Evolutionary conservation across 2,797 vertebrate species (phyloP).

Genomic region (Petrocephalus schoutedeni): DNA sequence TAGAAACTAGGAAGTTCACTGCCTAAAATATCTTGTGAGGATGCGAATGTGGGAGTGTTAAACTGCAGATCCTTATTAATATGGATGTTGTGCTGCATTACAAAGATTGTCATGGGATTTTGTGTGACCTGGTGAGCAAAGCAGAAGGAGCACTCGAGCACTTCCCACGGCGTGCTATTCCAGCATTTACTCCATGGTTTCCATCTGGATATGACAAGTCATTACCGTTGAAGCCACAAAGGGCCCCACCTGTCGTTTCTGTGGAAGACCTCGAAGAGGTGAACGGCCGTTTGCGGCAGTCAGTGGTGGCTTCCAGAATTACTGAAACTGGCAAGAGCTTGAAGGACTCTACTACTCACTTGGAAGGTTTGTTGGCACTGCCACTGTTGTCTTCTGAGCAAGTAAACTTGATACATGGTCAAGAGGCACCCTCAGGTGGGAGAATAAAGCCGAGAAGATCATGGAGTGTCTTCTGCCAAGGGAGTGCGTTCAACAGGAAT

Average conservation of each 20-base stretch:
- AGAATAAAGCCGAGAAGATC: constrained; percentile 56
- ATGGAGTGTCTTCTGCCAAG: constrained; percentile 72
- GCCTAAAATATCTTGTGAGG: not conserved
- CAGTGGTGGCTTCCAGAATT: constrained; percentile 36
- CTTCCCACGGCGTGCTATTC: constrained; percentile 64
- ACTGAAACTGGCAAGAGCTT: constrained; percentile 56
- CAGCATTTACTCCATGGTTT: constrained; percentile 80
- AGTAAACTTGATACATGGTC: constrained; percentile 31
- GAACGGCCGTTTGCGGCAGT: constrained; percentile 36
- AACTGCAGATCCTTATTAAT: not conserved
- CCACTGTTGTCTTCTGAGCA: constrained; percentile 21
- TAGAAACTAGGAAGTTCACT: not conserved
- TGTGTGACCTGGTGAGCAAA: constrained; percentile 56
- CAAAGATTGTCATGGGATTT: constrained; percentile 51
- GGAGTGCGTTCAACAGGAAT: constrained; percentile 36
- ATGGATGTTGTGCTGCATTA: constrained; percentile 84
- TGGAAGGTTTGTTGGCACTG: constrained; percentile 28
- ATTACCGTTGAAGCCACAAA: constrained; percentile 76
- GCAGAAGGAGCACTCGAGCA: constrained; percentile 71
- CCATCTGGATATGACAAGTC: constrained; percentile 43
- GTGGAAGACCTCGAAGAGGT: constrained; percentile 47
- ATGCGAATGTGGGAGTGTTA: not conserved
- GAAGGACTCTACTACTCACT: constrained; percentile 48
- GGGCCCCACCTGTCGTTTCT: constrained; percentile 66
- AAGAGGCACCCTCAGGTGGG: constrained; percentile 33